These are phyloP conservation scores for Helobdella robusta DNA, from an alignment of 2,888 invertebrate genomes.

Conservation along the genomic window DNA sequence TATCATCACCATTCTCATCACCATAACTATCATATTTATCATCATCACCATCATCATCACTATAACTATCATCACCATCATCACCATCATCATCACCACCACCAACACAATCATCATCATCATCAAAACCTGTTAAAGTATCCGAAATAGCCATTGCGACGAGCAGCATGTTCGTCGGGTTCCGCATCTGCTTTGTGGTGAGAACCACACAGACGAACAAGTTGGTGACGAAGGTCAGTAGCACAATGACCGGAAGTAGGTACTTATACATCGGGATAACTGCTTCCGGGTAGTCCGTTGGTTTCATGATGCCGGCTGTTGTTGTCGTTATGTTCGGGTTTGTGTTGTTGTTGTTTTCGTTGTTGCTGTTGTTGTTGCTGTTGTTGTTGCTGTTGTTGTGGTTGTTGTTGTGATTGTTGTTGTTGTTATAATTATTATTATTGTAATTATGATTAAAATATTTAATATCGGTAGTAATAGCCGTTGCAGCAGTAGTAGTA, in stretches of 20 bases:
- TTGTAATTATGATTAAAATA: too few relatives aligned
- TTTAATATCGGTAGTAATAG: neutral
- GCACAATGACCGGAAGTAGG: slow-evolving; percentile 71
- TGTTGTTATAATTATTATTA: too few relatives aligned
- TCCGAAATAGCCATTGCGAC: slow-evolving; percentile 93
- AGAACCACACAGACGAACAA: slow-evolving; percentile 80
- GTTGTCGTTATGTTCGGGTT: neutral
- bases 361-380: neutral
- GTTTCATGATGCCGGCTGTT: neutral
- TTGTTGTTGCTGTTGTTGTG: too few relatives aligned
- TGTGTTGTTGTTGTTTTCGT: too few relatives aligned
- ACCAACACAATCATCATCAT: too few relatives aligned
- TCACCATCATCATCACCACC: too few relatives aligned
- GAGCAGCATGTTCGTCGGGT: slow-evolving; percentile 78
- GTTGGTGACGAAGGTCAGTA: slow-evolving; percentile 78
- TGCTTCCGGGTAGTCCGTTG: neutral
- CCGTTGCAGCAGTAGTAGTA: too few relatives aligned
- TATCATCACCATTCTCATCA: too few relatives aligned
- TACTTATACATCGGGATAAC: slow-evolving; percentile 58
- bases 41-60: too few relatives aligned
- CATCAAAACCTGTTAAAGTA: slow-evolving; percentile 69
- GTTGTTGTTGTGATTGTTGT: too few relatives aligned
- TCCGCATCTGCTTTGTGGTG: slow-evolving; percentile 68
- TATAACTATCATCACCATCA: too few relatives aligned
- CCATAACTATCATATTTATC: too few relatives aligned